These are phyloP conservation scores for Holacanthus passer DNA, from an alignment of 2,113 vertebrate species.

Conservation along the genomic window DNA sequence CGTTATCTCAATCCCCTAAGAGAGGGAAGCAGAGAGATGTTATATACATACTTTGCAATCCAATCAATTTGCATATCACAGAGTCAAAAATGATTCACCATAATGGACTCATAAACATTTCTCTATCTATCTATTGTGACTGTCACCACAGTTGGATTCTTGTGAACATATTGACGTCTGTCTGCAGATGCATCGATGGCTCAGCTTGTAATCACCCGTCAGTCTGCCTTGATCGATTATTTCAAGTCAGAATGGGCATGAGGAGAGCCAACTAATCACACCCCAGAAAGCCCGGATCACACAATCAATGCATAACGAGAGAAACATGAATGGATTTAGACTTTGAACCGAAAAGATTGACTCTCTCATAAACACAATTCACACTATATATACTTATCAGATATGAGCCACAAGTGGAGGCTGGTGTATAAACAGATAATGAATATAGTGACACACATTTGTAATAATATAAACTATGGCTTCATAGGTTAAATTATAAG, in stretches of 20 bases:
- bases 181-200: slow-evolving; percentile 25
- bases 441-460: background rate
- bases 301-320: slow-evolving; percentile 31
- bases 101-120: slow-evolving; percentile 11
- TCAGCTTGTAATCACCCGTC: slow-evolving; percentile 33
- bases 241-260: background rate
- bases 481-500: background rate
- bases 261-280: slow-evolving; percentile 14
- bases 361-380: background rate
- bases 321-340: slow-evolving; percentile 15
- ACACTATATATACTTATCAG: no score
- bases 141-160: slow-evolving; percentile 16
- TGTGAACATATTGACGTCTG: slow-evolving; percentile 14
- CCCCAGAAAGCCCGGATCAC: slow-evolving; percentile 16
- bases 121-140: background rate
- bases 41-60: background rate
- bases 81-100: slow-evolving; percentile 1
- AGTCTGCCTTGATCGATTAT: slow-evolving; percentile 30
- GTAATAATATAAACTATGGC: background rate
- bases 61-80: background rate
- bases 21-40: slow-evolving; percentile 42
- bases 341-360: background rate
- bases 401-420: background rate
- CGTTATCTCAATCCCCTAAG: slow-evolving; percentile 89
- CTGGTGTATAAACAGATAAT: background rate